Conservation (phyloP, 2,797 vertebrate genomes). For the Darevskia nairensis region DNA sequence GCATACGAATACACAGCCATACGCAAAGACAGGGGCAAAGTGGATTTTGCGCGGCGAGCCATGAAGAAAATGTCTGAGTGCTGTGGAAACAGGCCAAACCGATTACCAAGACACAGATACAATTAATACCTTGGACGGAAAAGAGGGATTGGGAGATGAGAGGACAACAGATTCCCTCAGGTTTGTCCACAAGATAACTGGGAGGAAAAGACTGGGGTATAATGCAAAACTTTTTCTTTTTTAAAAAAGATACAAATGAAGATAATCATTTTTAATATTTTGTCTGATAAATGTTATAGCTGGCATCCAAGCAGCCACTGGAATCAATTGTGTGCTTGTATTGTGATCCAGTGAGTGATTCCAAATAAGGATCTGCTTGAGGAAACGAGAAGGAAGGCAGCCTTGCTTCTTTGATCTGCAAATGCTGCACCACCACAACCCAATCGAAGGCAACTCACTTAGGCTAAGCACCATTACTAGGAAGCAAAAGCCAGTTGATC, state of each 20-base stretch:
- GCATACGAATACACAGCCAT: slow-evolving; percentile 90
- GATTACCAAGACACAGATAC: slow-evolving; percentile 42
- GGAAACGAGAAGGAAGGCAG: neutral
- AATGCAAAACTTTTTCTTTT: slow-evolving; percentile 11
- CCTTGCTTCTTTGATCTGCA: neutral
- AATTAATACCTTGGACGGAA: neutral
- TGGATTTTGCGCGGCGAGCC: slow-evolving; percentile 86
- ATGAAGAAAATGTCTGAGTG: slow-evolving; percentile 79
- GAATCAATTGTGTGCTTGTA: neutral
- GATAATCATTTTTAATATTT: neutral
- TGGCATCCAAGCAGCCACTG: neutral
- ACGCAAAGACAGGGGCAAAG: slow-evolving; percentile 85
- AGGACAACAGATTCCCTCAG: neutral
- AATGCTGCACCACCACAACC: neutral
- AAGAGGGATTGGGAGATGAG: neutral
- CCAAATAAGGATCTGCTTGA: neutral
- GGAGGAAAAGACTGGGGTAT: neutral
- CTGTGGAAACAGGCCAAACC: slow-evolving; percentile 50
- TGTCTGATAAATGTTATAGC: neutral
- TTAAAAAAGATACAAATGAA: neutral
- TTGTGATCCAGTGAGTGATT: neutral
- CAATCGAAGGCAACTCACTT: slow-evolving; percentile 12
- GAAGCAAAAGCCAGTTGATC: neutral
- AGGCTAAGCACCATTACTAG: neutral
- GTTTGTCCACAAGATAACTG: slow-evolving; percentile 1